Conservation (phyloP, 2,888 invertebrate species). For the Siphlonurus alternatus region DNA sequence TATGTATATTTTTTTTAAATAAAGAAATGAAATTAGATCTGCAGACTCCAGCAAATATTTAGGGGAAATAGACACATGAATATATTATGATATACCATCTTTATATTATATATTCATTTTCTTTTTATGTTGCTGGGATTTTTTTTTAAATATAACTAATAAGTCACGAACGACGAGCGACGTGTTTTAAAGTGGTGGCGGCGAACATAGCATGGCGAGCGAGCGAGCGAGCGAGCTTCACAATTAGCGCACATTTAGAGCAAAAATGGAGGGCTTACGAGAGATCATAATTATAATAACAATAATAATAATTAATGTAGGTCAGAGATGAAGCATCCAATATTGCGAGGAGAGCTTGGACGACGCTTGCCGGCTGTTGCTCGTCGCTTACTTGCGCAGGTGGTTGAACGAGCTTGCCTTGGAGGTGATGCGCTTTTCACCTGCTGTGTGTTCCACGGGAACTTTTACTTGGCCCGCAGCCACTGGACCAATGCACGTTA, state of each 20-base stretch:
- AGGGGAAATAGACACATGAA: background rate
- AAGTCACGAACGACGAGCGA: too few relatives aligned
- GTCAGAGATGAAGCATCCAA: background rate
- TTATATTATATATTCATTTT: background rate
- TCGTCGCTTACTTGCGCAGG: conserved; percentile 5
- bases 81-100: background rate
- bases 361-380: too few relatives aligned
- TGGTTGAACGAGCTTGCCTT: conserved; percentile 6
- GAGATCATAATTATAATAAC: background rate
- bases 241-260: background rate
- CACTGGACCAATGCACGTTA: conserved; percentile 74
- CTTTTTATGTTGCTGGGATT: background rate
- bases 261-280: background rate
- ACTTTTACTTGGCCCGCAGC: conserved; percentile 57
- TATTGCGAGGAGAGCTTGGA: background rate
- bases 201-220: too few relatives aligned
- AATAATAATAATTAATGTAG: background rate
- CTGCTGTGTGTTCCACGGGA: conserved; percentile 59
- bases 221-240: background rate
- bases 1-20: background rate
- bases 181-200: too few relatives aligned
- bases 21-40: background rate
- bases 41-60: background rate
- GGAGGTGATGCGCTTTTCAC: conserved; percentile 56
- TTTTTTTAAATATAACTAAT: too few relatives aligned